These are phyloP conservation scores for Drosophila nr. perissopoda DNA, from an alignment of 2,888 invertebrate species.

Conservation along the genomic window DNA sequence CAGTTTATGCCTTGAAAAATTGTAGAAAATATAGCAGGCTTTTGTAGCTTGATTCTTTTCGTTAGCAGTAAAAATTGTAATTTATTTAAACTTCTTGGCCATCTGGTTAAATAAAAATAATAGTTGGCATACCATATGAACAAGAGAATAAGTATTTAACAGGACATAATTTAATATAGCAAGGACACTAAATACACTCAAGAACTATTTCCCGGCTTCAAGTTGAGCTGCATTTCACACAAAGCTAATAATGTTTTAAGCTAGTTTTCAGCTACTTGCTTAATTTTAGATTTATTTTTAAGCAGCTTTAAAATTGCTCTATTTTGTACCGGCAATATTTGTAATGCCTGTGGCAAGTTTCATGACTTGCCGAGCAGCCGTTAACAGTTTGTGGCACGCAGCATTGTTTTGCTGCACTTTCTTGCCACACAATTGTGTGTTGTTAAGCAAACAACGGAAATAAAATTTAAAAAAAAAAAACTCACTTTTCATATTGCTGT, in stretches of 20 bases:
- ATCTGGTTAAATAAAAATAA: background rate
- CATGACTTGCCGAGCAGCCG: conserved; percentile 20
- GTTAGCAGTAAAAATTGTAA: background rate
- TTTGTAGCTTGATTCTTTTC: background rate
- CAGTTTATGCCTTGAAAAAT: background rate
- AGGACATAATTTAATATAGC: background rate
- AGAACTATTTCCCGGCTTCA: background rate
- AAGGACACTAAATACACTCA: background rate
- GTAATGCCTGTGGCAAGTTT: conserved; percentile 7
- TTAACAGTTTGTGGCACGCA: conserved; percentile 17
- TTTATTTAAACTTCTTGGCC: background rate
- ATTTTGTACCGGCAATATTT: background rate
- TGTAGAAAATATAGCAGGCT: background rate
- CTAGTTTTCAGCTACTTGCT: background rate
- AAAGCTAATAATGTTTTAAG: background rate
- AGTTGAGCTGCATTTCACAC: background rate
- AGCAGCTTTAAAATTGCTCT: background rate
- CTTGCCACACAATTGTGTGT: conserved; percentile 28
- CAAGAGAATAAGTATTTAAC: background rate
- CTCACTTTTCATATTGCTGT: conserved; percentile 15
- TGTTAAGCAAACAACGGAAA: conserved; percentile 19
- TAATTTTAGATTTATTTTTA: background rate
- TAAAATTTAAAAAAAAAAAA: background rate
- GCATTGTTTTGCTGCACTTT: conserved; percentile 30
- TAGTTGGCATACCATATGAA: background rate